Evolutionary conservation across 1,140 invertebrate genomes (phyloP), one percentile per base, ranked within the genome.

Genomic region (Probaryconus sp.): DNA sequence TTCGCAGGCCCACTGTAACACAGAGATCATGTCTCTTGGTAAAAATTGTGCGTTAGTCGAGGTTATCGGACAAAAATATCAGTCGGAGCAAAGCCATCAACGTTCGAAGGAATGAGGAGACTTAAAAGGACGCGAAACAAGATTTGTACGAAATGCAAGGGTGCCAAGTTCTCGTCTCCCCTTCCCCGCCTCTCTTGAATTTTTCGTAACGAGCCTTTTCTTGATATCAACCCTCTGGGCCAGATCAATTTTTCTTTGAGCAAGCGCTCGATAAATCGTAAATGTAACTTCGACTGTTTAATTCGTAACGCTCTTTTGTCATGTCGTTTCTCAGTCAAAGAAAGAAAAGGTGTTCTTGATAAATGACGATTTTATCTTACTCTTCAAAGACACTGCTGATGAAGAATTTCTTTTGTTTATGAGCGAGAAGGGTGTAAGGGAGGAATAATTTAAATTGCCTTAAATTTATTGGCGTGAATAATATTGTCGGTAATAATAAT

Each of bases 211-310:
- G 21, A 3, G 21, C 3, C 21, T 24, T 4, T 24, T 24, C 21
- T 24, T 7, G 3, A 24, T 24, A 24, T 24, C 7, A 4, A 24
- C 21, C 3, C 21, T 24, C 37, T 17, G n/a, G 4, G 9, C 9
- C 21, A 20, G 26, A 55, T 42, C 37, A 56, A 56, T 56, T 40
- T 56, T 14, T 24, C 35, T 56, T 56, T 33, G 7, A 14, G 53
- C 40, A 33, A 56, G 40, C 53, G 45, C 16, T 30, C 37, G 26
- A 42, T 42, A 55, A 55, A 55, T 55, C 26, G 37, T 18, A 55
- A 42, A 42, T 20, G 26, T 14, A n/a, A 26, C 37, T 42, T 24
- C 24, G n/a, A n/a, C n/a, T n/a, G 14, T 55, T 10, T 33, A 37
- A 37, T 45, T 60, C 31, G 28, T 5, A 14, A 17, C 37, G 16